These are phyloP conservation scores for Euura lappo DNA, from an alignment of 1,140 invertebrate species.

Conservation along the genomic window DNA sequence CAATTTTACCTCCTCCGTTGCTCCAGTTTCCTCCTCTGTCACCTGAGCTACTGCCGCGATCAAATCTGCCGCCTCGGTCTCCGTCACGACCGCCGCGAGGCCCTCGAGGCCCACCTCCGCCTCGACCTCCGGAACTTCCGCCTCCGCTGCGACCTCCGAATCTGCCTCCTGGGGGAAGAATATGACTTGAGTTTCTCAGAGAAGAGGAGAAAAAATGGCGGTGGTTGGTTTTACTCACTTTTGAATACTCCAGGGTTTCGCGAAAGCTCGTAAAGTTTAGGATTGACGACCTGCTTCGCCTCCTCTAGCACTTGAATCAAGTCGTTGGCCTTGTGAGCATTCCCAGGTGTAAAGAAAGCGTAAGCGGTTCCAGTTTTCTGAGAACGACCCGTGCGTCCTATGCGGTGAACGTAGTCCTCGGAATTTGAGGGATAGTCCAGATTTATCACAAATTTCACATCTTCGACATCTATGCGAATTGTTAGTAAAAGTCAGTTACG, in stretches of 20 bases:
- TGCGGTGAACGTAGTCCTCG: constrained; percentile 92
- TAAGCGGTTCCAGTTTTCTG: constrained; percentile 87
- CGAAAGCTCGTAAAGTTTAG: constrained; percentile 59
- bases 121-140: constrained; percentile 30
- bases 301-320: constrained; percentile 73
- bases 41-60: constrained; percentile 37
- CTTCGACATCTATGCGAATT: constrained; percentile 78
- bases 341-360: constrained; percentile 84
- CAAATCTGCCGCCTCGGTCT: constrained; percentile 46
- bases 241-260: constrained; percentile 55
- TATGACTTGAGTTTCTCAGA: neutral
- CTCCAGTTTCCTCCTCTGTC: constrained; percentile 52
- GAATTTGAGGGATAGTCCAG: constrained; percentile 90
- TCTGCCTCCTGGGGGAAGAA: constrained; percentile 24
- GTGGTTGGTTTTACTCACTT: constrained; percentile 32
- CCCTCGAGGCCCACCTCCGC: constrained; percentile 39
- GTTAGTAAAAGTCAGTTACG: neutral
- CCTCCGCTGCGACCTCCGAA: constrained; percentile 26
- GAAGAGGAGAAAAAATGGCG: neutral
- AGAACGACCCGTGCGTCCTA: constrained; percentile 85
- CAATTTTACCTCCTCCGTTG: constrained; percentile 21
- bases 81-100: constrained; percentile 41
- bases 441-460: constrained; percentile 93
- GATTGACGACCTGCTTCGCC: constrained; percentile 72
- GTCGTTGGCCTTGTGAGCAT: constrained; percentile 76